Conservation (phyloP, 2,797 vertebrate genomes). For the Cheirogaleus major region DNA sequence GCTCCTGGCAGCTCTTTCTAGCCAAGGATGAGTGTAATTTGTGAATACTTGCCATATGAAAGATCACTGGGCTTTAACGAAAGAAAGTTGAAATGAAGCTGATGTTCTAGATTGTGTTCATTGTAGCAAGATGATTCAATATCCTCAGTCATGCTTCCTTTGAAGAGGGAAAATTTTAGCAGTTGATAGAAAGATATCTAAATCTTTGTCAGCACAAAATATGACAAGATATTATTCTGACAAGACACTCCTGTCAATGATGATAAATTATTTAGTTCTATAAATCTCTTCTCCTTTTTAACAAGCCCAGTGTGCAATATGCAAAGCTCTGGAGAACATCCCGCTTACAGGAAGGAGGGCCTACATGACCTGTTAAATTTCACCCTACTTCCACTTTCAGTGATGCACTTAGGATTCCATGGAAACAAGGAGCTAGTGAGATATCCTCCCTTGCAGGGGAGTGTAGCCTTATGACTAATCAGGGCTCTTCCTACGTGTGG, state of each 20-base stretch:
- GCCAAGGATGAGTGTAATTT: not conserved
- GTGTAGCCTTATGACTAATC: constrained; percentile 26
- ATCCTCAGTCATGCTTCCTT: not conserved
- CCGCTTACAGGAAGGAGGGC: not conserved
- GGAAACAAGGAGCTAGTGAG: constrained; percentile 37
- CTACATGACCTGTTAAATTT: constrained; percentile 29
- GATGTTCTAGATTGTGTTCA: not conserved
- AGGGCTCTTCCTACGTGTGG: constrained; percentile 25
- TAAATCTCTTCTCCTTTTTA: constrained; percentile 35
- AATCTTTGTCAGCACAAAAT: constrained; percentile 47
- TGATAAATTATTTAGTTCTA: constrained; percentile 7
- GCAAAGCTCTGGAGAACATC: not conserved
- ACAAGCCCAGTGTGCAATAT: not conserved
- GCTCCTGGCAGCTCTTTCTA: not conserved
- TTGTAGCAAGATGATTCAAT: not conserved
- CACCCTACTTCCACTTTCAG: not conserved
- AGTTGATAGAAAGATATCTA: not conserved
- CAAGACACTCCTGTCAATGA: not conserved
- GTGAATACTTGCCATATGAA: not conserved
- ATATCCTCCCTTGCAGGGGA: not conserved
- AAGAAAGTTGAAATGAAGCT: not conserved
- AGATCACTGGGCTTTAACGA: not conserved
- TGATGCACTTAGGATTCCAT: constrained; percentile 14
- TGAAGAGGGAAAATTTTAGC: constrained; percentile 33
- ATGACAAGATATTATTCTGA: constrained; percentile 36